These are phyloP conservation scores for Knipowitschia caucasica DNA, from an alignment of 2,797 vertebrate species.

Conservation along the genomic window DNA sequence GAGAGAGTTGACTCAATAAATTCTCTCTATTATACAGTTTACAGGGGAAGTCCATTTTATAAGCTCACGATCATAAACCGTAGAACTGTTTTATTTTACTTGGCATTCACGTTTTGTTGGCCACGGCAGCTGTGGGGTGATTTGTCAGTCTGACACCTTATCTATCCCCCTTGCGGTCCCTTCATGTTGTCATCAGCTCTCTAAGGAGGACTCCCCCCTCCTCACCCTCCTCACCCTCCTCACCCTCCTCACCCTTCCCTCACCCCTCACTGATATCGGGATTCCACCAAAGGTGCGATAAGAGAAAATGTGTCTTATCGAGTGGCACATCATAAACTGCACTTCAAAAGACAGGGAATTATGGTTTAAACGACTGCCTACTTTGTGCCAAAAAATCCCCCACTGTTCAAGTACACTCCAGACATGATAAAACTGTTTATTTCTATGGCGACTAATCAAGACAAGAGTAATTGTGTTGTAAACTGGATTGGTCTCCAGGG, in stretches of 20 bases:
- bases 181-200: slow-evolving; percentile 39
- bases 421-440: slow-evolving; percentile 26
- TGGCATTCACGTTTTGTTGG: slow-evolving; percentile 2
- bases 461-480: slow-evolving; percentile 31
- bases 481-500: slow-evolving; percentile 31
- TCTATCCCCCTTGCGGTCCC: slow-evolving; percentile 26
- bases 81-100: background rate
- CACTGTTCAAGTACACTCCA: slow-evolving; percentile 10
- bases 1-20: background rate
- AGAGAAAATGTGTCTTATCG: slow-evolving; percentile 44
- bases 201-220: slow-evolving; percentile 34
- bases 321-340: slow-evolving; percentile 52
- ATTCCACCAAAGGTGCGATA: slow-evolving; percentile 29
- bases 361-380: slow-evolving; percentile 13
- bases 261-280: slow-evolving; percentile 18
- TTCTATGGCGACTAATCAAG: slow-evolving; percentile 34
- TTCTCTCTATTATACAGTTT: background rate
- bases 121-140: slow-evolving; percentile 25
- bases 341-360: slow-evolving; percentile 41
- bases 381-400: slow-evolving; percentile 28
- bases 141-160: slow-evolving; percentile 18
- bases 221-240: slow-evolving; percentile 11
- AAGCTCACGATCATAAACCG: background rate
- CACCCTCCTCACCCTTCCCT: slow-evolving; percentile 10
- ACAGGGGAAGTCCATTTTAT: slow-evolving; percentile 1